These are phyloP conservation scores for Setipinna tenuifilis DNA, from an alignment of 2,797 vertebrate genomes.

Conservation along the genomic window DNA sequence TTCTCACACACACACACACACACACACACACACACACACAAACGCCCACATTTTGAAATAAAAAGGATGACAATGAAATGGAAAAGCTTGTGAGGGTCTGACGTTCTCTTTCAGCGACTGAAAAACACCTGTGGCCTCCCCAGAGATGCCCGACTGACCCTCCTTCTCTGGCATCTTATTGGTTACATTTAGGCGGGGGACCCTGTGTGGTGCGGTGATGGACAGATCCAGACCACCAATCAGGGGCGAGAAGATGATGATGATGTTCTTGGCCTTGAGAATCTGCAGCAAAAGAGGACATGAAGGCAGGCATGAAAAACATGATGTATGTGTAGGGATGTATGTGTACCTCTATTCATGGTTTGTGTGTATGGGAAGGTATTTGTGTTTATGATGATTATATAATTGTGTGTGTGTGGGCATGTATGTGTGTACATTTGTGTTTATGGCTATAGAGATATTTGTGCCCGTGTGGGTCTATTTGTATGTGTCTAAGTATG, in stretches of 20 bases:
- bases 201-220: slow-evolving; percentile 53
- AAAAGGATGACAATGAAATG: slow-evolving; percentile 37
- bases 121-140: slow-evolving; percentile 8
- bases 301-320: not conserved
- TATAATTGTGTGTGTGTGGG: no score
- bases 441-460: not conserved
- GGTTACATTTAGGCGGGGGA: not conserved
- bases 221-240: slow-evolving; percentile 49
- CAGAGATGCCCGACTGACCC: not conserved
- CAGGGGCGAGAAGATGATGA: slow-evolving; percentile 82
- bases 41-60: slow-evolving; percentile 50
- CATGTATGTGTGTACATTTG: not conserved
- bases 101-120: slow-evolving; percentile 72
- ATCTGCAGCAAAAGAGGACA: slow-evolving; percentile 70
- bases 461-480: not conserved
- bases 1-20: slow-evolving; percentile 26
- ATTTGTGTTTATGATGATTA: not conserved
- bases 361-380: no score
- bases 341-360: not conserved
- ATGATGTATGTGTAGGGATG: not conserved
- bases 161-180: not conserved
- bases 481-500: not conserved
- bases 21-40: slow-evolving; percentile 42
- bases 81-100: slow-evolving; percentile 51
- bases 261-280: slow-evolving; percentile 85